Percentiles rank a stretch among this genome's conserved stretches.
These are phyloP conservation scores for Stegastes partitus DNA, from an alignment of 2,113 vertebrate genomes.

Conservation along the genomic window DNA sequence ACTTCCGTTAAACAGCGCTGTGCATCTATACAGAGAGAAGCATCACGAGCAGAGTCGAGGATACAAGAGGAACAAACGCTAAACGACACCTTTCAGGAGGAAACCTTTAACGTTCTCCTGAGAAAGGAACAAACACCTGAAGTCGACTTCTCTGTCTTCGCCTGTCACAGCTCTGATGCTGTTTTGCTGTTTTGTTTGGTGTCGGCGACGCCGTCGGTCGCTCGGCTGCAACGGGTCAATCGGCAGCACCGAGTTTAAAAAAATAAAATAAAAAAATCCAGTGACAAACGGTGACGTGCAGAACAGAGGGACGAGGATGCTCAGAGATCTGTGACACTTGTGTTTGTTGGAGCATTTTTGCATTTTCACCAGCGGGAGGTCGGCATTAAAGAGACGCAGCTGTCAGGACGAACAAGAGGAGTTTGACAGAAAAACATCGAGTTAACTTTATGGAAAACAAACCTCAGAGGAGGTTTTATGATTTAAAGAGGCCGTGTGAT, in stretches of 20 bases:
- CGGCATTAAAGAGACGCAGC: too few relatives aligned
- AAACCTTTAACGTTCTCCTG: not conserved
- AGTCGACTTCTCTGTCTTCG: too few relatives aligned
- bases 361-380: not conserved
- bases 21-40: not conserved
- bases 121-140: slow-evolving; percentile 6
- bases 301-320: not conserved
- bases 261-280: too few relatives aligned
- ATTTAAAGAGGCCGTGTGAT: too few relatives aligned
- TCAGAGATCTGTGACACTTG: not conserved
- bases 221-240: slow-evolving; percentile 26
- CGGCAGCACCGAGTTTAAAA: not conserved
- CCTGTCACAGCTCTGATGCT: slow-evolving; percentile 9
- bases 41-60: not conserved
- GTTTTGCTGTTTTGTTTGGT: not conserved
- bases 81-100: slow-evolving; percentile 1
- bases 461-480: too few relatives aligned
- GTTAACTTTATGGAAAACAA: not conserved
- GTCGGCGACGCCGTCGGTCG: slow-evolving; percentile 3
- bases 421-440: not conserved
- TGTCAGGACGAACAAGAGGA: not conserved
- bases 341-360: not conserved
- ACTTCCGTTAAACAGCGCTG: not conserved
- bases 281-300: slow-evolving; percentile 10
- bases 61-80: not conserved